A percentile compares a stretch with the other conserved stretches of the same genome.
These are phyloP conservation scores for Keiferia lycopersicella DNA, from an alignment of 2,888 invertebrate species.

Conservation along the genomic window DNA sequence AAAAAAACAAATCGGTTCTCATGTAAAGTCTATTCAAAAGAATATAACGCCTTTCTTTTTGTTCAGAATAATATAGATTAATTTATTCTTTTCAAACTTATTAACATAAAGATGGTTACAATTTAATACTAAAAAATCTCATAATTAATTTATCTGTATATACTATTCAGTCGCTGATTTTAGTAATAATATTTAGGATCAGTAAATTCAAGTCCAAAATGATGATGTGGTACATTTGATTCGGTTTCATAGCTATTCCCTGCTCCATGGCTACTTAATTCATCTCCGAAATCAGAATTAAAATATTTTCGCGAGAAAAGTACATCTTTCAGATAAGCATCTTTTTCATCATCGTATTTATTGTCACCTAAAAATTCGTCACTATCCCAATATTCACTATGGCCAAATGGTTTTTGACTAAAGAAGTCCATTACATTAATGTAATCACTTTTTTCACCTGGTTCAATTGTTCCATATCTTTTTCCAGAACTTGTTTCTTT, in stretches of 20 bases:
- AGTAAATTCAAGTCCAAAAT: constrained; percentile 1
- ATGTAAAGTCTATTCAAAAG: too few species aligned
- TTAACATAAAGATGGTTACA: too few species aligned
- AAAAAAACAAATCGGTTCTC: too few species aligned
- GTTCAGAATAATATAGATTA: too few species aligned
- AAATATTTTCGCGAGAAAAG: neutral
- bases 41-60: too few species aligned
- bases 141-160: too few species aligned
- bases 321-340: neutral
- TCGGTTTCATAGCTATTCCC: neutral
- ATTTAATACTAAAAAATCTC: too few species aligned
- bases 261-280: neutral
- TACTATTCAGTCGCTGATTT: neutral
- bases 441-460: neutral
- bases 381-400: constrained; percentile 12
- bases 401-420: neutral
- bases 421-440: neutral
- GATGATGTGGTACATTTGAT: neutral
- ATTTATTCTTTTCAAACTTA: too few species aligned
- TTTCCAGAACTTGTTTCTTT: neutral
- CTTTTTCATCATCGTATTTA: neutral
- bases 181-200: neutral
- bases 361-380: neutral
- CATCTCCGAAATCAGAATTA: neutral
- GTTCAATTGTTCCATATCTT: neutral